Evolutionary conservation across 1,140 invertebrate species (phyloP).

Genomic region (Cyclargus thomasi): DNA sequence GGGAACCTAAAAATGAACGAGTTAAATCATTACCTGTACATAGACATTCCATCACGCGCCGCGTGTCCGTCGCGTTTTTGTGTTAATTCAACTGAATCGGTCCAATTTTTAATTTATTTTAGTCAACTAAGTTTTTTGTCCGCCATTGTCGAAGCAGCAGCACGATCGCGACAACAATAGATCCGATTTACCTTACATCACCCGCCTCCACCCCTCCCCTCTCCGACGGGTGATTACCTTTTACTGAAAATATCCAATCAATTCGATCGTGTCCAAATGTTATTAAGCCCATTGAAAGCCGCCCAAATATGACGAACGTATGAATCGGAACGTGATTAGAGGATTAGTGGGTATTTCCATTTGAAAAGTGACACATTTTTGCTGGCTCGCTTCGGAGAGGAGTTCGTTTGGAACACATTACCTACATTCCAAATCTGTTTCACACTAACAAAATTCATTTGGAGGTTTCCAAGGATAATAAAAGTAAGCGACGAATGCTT

Average conservation of each 20-base stretch:
- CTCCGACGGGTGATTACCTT: slow-evolving; percentile 36
- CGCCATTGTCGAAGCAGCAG: slow-evolving; percentile 28
- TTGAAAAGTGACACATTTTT: background rate
- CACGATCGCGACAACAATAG: slow-evolving; percentile 39
- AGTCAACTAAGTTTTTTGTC: slow-evolving; percentile 22
- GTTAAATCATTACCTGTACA: slow-evolving; percentile 4
- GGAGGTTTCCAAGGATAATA: too few species aligned
- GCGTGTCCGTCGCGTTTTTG: slow-evolving; percentile 3
- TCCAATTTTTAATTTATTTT: slow-evolving; percentile 20
- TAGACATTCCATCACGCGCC: slow-evolving; percentile 12
- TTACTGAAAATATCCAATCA: slow-evolving; percentile 24
- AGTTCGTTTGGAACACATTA: too few species aligned
- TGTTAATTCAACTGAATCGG: background rate
- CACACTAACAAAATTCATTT: too few species aligned
- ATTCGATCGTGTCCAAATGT: slow-evolving; percentile 31
- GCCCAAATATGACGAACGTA: slow-evolving; percentile 29
- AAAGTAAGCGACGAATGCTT: background rate
- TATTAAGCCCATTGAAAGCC: slow-evolving; percentile 44
- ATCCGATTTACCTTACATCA: slow-evolving; percentile 39
- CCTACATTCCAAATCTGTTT: too few species aligned
- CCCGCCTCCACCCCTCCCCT: slow-evolving; percentile 36
- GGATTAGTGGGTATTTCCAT: slow-evolving; percentile 17
- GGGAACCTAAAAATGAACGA: slow-evolving; percentile 1
- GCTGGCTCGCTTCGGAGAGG: too few species aligned
- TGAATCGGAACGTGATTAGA: slow-evolving; percentile 19